Percentiles rank a stretch among this genome's conserved stretches.
Conservation (phyloP, 1,140 invertebrate genomes). For the Zaprionus capensis region DNA sequence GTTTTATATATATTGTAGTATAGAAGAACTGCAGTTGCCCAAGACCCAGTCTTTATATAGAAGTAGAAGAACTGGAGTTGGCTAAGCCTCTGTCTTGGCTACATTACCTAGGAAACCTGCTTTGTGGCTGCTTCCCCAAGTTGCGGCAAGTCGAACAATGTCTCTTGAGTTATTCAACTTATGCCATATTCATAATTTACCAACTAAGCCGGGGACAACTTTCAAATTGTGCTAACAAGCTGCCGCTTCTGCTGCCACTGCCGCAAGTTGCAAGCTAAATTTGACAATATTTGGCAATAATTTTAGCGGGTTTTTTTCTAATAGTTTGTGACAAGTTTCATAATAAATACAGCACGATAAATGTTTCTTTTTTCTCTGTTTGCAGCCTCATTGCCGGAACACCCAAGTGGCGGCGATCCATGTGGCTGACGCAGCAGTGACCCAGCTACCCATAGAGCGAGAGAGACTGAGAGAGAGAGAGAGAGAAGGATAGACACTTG, state of each 20-base stretch:
- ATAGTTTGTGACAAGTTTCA: slow-evolving; percentile 47
- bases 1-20: slow-evolving; percentile 14
- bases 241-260: slow-evolving; percentile 7
- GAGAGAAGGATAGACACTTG: slow-evolving; percentile 19
- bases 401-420: slow-evolving; percentile 46
- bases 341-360: slow-evolving; percentile 37
- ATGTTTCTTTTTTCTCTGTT: slow-evolving; percentile 6
- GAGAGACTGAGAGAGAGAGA: slow-evolving; percentile 2
- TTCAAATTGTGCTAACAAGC: slow-evolving; percentile 64
- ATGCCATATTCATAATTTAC: slow-evolving; percentile 44
- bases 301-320: slow-evolving; percentile 38
- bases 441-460: neutral
- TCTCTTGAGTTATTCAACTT: slow-evolving; percentile 27
- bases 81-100: neutral
- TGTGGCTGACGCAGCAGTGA: slow-evolving; percentile 35
- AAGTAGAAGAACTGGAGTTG: neutral
- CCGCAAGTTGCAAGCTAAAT: slow-evolving; percentile 49
- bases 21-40: too few species aligned
- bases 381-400: slow-evolving; percentile 36
- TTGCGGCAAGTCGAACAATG: slow-evolving; percentile 27
- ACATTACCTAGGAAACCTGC: slow-evolving; percentile 9
- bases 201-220: slow-evolving; percentile 54
- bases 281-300: slow-evolving; percentile 72
- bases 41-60: too few species aligned
- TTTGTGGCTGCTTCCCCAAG: neutral